Evolutionary conservation across 2,888 invertebrate genomes (phyloP), one percentile per base, ranked within the genome.

Genomic region (Aspidapion aeneum): DNA sequence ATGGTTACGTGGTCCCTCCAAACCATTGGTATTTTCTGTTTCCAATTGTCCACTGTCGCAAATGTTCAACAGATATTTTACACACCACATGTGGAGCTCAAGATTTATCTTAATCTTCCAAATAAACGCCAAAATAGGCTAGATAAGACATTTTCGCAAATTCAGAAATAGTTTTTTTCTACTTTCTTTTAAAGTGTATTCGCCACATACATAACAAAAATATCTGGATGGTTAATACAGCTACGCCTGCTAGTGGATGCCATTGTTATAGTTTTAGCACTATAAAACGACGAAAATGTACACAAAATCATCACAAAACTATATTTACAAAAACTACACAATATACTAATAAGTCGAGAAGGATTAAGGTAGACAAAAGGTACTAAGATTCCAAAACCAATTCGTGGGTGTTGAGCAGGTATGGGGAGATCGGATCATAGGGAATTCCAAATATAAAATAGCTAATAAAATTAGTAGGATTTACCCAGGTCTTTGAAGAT

Each of bases 1-100:
- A 57, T 57, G 57, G 57, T 35, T 57, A 17, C 57, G n/a, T 35
- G 35, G 57, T 57, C 35, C 68, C 68, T 61, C 64, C 64, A 69
- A 55, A 68, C 58, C 67, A 70, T 63, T 21, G 66, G 70, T 50
- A 60, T 18, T 64, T 61, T 57, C 63, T 58, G 63, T 68, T 65
- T 63, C 65, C 66, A 58, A 68, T 69, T 17, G 58, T 63, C 67
- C 35, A 35, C 35, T 35, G 35, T 35, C 35, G 35, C 35, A 35
- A 35, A 35, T 35, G 35, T 35, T 35, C 35, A 35, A 35, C 35
- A 35, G 5, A 35, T 35, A 12, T 35, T 63, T 35, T 64, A 57
- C 67, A 70, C 17, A 67, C 55, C 61, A 22, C 57, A 63, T 71
- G 66, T 57, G 69, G 67, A 62, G 63, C 67, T 63, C 68, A 69